These are phyloP conservation scores for Hexactinellida sp. DNA, from an alignment of 37 sponge, comb jelly and placozoan genomes.

Conservation along the genomic window DNA sequence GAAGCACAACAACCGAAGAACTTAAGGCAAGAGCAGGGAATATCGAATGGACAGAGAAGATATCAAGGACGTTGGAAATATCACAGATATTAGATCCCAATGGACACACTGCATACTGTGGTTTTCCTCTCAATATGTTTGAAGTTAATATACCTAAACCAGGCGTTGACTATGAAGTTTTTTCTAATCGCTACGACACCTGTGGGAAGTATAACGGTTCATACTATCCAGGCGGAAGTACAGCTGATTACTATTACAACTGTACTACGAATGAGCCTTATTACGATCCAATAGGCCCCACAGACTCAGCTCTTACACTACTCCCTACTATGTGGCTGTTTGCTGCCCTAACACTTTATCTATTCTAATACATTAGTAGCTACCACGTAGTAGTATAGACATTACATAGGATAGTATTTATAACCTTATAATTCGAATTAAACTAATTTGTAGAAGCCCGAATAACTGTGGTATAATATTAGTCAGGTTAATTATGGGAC, in stretches of 20 bases:
- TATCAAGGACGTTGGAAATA: neutral
- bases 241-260: neutral
- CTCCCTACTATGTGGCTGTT: neutral
- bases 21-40: neutral
- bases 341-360: neutral
- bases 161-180: neutral
- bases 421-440: too few species aligned
- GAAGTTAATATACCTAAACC: neutral
- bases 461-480: too few species aligned
- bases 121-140: neutral
- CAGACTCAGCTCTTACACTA: neutral
- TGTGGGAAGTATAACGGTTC: slow-evolving; percentile 1
- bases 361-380: too few species aligned
- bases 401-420: too few species aligned
- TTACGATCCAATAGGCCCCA: neutral
- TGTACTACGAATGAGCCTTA: slow-evolving; percentile 1
- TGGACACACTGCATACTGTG: neutral
- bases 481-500: too few species aligned
- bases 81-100: neutral
- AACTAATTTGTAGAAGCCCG: too few species aligned
- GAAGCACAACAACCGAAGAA: too few species aligned
- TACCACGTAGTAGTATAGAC: too few species aligned
- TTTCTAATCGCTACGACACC: neutral
- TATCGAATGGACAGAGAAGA: slow-evolving; percentile 7
- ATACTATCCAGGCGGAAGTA: neutral